Evolutionary conservation across 2,888 invertebrate species (phyloP).

Genomic region (Diarsia dahlii): DNA sequence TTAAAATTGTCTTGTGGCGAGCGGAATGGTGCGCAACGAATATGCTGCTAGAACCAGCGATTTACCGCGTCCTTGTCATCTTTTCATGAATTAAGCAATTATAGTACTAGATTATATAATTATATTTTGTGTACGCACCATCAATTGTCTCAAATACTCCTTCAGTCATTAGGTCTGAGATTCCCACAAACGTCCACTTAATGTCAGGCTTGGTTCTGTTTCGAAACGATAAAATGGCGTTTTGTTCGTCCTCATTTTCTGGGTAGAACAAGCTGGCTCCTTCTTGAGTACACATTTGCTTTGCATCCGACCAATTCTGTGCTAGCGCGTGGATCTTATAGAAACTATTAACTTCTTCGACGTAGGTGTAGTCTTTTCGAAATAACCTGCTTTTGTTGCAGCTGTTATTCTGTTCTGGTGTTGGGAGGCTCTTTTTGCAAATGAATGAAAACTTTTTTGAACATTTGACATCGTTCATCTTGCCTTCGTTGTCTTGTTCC

Average conservation of each 20-base stretch:
- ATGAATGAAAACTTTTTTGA: slow-evolving; percentile 73
- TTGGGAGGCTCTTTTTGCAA: slow-evolving; percentile 78
- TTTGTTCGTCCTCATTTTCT: neutral
- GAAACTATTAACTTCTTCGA: neutral
- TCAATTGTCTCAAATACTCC: slow-evolving; percentile 16
- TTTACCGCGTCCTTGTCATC: no score
- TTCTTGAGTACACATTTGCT: neutral
- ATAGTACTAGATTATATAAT: no score
- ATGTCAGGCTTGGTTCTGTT: neutral
- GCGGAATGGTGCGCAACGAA: no score
- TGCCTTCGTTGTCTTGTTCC: slow-evolving; percentile 43
- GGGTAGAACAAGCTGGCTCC: slow-evolving; percentile 8
- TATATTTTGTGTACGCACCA: neutral
- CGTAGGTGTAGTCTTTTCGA: neutral
- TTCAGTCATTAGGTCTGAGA: slow-evolving; percentile 1
- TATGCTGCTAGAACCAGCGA: no score
- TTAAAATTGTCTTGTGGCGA: no score
- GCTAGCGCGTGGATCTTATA: neutral
- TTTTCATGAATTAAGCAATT: no score
- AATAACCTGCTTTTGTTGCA: slow-evolving; percentile 74
- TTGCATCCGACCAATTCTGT: slow-evolving; percentile 2
- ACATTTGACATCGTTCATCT: slow-evolving; percentile 76
- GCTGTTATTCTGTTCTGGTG: slow-evolving; percentile 75
- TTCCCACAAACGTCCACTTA: slow-evolving; percentile 1
- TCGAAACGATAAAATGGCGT: slow-evolving; percentile 3